phyloP scores from a whole-genome alignment of 2,888 invertebrate genomes.

The Rugalucina vietnamica region DNA sequence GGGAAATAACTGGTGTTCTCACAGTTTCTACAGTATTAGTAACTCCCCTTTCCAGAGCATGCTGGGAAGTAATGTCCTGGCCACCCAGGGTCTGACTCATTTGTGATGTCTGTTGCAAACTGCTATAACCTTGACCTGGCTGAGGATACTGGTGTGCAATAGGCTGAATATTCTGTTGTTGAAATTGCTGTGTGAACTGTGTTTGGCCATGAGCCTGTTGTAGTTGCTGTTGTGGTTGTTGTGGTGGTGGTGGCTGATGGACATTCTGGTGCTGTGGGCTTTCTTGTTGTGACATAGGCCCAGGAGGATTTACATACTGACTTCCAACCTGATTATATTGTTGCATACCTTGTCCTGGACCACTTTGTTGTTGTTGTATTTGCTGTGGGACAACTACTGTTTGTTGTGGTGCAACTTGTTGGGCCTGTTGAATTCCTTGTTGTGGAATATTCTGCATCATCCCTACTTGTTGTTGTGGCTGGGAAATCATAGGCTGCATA shows the following conservation, averaged over 20 bases:
- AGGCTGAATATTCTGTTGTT: constrained; percentile 7
- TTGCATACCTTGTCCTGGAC: neutral
- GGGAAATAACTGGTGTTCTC: constrained; percentile 69
- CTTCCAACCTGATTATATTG: neutral
- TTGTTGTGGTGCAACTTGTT: neutral
- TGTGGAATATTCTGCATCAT: no score
- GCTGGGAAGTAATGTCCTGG: constrained; percentile 14
- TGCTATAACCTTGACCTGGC: neutral
- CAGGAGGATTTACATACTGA: neutral
- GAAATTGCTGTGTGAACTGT: neutral
- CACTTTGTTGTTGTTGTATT: neutral
- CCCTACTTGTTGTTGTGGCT: neutral
- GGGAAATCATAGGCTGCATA: neutral
- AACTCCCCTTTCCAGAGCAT: constrained; percentile 21
- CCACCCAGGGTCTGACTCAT: neutral
- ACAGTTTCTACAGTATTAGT: constrained; percentile 70
- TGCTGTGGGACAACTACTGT: neutral
- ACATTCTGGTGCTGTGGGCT: constrained; percentile 45
- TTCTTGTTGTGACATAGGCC: neutral
- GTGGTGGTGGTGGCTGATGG: constrained; percentile 30
- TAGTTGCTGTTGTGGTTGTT: constrained; percentile 59
- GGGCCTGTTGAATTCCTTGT: neutral
- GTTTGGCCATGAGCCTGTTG: constrained; percentile 74
- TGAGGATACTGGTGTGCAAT: constrained; percentile 7
- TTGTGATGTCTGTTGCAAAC: neutral